Base-by-base conservation (phyloP, 1,140 invertebrate genomes). In the Potamilus streckersoni region DNA sequence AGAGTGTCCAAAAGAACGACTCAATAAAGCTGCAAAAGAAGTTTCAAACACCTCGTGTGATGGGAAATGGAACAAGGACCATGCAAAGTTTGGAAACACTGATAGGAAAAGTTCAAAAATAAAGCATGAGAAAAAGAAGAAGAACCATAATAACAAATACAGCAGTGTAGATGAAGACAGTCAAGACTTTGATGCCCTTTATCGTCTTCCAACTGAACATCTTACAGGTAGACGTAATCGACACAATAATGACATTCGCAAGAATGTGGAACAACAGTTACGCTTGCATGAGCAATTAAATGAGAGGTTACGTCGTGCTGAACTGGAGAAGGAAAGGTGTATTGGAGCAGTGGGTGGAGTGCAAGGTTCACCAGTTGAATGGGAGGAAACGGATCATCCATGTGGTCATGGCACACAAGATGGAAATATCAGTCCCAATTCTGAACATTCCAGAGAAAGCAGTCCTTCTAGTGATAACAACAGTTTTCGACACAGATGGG, bases 171-270 rank as follows among this genome's bases (percentile, higher is more conserved):
- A 20, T 38, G 75, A 77, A 57, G 75, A 77, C 12, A 60, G 69
- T 17, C 77, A 74, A 23, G 77, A 79, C 59, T 79, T 79, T 67
- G 77, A 79, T 57, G 66, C 68, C 16, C 57, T 79, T 17, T 79
- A 79, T 57, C 73, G 77, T 17, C 69, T 79, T 70, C 77, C 77
- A 55, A 79, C 77, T 16, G 77, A 79, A 55, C 77, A 79, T 73
- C 61, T 79, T 20, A 74, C 71, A 6, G 14, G 77, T 13, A 71
- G 74, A n/a, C 61, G 77, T 15, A 74, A 64, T 23, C 72, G 69
- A 49, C 70, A 65, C 4, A 77, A 77, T 16, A 71, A 77, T 20
- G 19, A 66, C 14, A 31, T 20, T 20, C 65, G 72, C 5, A 62
- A 68, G 27, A 74, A 67, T 13, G 72, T 79, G 11, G 77, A 79